Conservation (phyloP, 1,140 invertebrate genomes). For the Bombus cullumanus region DNA sequence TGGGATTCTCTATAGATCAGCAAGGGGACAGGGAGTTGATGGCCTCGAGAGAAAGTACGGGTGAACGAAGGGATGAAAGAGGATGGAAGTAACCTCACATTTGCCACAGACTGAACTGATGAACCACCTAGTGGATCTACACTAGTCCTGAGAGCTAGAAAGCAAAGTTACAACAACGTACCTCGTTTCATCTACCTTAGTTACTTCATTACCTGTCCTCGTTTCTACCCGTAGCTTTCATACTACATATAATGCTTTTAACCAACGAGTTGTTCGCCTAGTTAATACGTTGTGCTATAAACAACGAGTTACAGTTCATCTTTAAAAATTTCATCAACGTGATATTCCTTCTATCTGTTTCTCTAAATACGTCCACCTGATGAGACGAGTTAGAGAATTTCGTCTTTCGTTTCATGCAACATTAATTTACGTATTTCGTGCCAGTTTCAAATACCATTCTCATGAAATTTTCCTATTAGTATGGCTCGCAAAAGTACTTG, state of each 20-base stretch:
- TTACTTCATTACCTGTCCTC: neutral
- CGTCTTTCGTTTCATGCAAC: no score
- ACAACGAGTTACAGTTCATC: constrained; percentile 12
- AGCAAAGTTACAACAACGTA: constrained; percentile 60
- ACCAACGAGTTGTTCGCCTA: constrained; percentile 12
- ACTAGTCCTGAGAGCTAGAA: constrained; percentile 52
- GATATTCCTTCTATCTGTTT: neutral
- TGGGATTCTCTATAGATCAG: constrained; percentile 13
- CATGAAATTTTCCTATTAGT: no score
- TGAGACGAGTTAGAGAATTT: neutral
- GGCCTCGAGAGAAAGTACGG: constrained; percentile 47
- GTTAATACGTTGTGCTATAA: constrained; percentile 42
- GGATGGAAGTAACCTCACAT: constrained; percentile 58
- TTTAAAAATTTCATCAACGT: constrained; percentile 11
- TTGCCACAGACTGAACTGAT: constrained; percentile 61
- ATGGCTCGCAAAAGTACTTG: no score
- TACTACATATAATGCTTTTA: constrained; percentile 54
- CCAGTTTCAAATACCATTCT: no score
- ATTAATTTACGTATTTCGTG: neutral
- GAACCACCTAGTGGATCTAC: constrained; percentile 59
- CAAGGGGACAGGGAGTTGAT: neutral
- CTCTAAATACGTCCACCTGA: neutral
- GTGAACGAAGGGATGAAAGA: constrained; percentile 49
- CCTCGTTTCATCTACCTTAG: constrained; percentile 36
- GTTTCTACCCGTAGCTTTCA: constrained; percentile 28